Evolutionary conservation across 2,113 vertebrate species (phyloP).

Genomic region (Spilogale gracilis): DNA sequence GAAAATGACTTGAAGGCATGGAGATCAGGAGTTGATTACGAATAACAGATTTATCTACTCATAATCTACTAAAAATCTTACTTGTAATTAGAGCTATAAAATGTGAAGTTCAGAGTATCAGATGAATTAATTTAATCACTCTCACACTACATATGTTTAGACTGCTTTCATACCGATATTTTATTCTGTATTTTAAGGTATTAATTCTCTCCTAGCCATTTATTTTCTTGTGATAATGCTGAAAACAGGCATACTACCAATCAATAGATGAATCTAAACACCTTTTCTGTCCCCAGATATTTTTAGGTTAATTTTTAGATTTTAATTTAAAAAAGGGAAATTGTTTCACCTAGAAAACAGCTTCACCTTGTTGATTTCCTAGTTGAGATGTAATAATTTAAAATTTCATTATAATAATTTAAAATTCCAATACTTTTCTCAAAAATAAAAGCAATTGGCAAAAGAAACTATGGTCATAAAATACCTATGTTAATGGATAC

Average conservation of each 20-base stretch:
- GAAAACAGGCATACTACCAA: not conserved
- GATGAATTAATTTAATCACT: slow-evolving; percentile 58
- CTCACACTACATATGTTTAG: not conserved
- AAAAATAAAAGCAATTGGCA: not conserved
- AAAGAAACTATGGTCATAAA: not conserved
- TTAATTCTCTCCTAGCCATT: not conserved
- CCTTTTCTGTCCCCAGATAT: not conserved
- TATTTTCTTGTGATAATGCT: slow-evolving; percentile 10
- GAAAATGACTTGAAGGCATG: slow-evolving; percentile 42
- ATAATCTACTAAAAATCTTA: slow-evolving; percentile 63
- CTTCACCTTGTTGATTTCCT: not conserved
- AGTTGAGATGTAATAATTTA: not conserved
- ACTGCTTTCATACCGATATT: slow-evolving; percentile 1
- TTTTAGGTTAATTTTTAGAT: slow-evolving; percentile 41
- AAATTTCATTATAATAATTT: not conserved
- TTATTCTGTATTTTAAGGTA: slow-evolving; percentile 33
- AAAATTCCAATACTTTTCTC: slow-evolving; percentile 9
- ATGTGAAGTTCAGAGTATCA: slow-evolving; percentile 28
- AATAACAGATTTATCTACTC: slow-evolving; percentile 70
- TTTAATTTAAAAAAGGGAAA: slow-evolving; percentile 1
- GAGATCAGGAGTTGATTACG: slow-evolving; percentile 45
- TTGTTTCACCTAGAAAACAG: not conserved
- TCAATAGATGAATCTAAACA: not conserved
- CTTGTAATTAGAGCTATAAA: slow-evolving; percentile 68
- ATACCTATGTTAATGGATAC: not conserved